Conservation (phyloP, 53 echinoderm and acorn worm genomes). For the Stichopus horrens region DNA sequence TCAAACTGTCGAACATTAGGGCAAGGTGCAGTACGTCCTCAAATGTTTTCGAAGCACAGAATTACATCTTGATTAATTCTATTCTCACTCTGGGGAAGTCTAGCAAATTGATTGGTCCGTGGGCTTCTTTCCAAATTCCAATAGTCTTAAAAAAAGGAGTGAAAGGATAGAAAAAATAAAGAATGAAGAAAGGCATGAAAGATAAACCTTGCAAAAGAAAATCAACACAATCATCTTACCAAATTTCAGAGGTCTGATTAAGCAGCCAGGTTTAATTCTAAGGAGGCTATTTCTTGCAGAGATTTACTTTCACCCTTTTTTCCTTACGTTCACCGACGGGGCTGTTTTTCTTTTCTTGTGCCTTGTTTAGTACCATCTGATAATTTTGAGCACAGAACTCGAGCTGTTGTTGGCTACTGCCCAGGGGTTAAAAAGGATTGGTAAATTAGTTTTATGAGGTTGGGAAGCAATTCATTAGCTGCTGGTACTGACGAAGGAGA, state of each 20-base stretch:
- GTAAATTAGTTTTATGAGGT: conserved; percentile 36
- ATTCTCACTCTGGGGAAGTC: not conserved
- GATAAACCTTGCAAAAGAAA: not conserved
- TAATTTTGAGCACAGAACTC: not conserved
- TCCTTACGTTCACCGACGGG: not conserved
- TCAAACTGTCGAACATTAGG: not conserved
- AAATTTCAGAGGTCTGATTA: not conserved
- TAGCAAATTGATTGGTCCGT: not conserved
- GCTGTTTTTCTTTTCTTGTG: not conserved
- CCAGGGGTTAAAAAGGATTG: conserved; percentile 19
- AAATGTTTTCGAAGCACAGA: conserved; percentile 37
- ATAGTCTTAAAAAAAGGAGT: not conserved
- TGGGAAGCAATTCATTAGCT: conserved; percentile 36
- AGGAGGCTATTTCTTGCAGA: conserved; percentile 8
- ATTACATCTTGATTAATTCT: conserved; percentile 13
- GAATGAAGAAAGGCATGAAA: too few relatives aligned
- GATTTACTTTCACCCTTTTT: not conserved
- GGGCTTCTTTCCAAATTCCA: not conserved
- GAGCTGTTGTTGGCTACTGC: conserved; percentile 17
- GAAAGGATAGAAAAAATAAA: too few relatives aligned
- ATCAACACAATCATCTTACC: not conserved
- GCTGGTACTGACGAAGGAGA: not conserved
- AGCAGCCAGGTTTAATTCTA: conserved; percentile 7
- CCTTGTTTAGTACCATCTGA: not conserved
- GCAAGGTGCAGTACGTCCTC: not conserved